A percentile compares a stretch with the other conserved stretches of the same genome.
phyloP scores from a whole-genome alignment of 1,140 invertebrate genomes.

The Ceratoteleas bidentatus region DNA sequence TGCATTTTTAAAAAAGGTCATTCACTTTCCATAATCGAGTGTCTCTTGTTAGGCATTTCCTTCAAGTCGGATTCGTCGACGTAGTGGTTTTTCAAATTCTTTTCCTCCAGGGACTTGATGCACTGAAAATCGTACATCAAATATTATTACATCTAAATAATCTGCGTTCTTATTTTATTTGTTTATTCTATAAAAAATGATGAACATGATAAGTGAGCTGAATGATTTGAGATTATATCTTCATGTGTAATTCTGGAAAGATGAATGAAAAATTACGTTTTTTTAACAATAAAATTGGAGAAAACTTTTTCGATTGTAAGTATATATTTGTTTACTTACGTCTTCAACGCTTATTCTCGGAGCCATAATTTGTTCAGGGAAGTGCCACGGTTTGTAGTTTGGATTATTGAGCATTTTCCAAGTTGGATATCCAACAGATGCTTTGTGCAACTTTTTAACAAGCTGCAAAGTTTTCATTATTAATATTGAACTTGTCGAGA shows the following conservation, averaged over 20 bases:
- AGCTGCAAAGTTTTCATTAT: slow-evolving; percentile 76
- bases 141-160: not conserved
- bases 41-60: slow-evolving; percentile 71
- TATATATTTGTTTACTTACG: slow-evolving; percentile 80
- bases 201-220: not conserved
- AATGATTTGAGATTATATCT: no score
- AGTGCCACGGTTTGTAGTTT: slow-evolving; percentile 91
- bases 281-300: no score
- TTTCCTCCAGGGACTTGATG: slow-evolving; percentile 79
- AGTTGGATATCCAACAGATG: slow-evolving; percentile 87
- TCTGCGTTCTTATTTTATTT: not conserved
- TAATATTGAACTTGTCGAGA: slow-evolving; percentile 45
- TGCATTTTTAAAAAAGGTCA: slow-evolving; percentile 69
- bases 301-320: no score
- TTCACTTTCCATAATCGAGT: slow-evolving; percentile 77
- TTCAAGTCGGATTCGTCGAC: slow-evolving; percentile 78
- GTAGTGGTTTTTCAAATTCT: slow-evolving; percentile 77
- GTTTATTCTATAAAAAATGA: not conserved
- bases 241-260: no score
- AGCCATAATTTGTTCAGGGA: slow-evolving; percentile 89
- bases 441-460: slow-evolving; percentile 90
- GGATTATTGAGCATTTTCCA: slow-evolving; percentile 92
- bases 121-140: slow-evolving; percentile 69
- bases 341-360: slow-evolving; percentile 86
- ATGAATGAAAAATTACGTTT: no score